phyloP scores from a whole-genome alignment of 2,888 invertebrate genomes.

The Chrysodeixis includens region DNA sequence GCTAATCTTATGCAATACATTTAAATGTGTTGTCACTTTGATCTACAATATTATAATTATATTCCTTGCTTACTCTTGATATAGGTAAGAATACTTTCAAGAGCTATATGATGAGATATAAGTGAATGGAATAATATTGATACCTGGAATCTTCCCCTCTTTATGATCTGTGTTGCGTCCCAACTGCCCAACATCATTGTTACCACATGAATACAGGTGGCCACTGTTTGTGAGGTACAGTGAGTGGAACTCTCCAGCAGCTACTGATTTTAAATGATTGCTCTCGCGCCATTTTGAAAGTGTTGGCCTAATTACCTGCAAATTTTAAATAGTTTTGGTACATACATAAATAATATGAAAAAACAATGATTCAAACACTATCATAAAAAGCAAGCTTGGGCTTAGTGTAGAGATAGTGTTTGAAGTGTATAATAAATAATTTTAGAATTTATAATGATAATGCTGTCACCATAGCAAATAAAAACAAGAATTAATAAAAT shows the following conservation, averaged over 20 bases:
- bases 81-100: background rate
- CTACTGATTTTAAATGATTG: conserved; percentile 86
- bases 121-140: conserved; percentile 8
- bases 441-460: background rate
- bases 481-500: too few relatives aligned
- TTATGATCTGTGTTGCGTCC: conserved; percentile 89
- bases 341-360: too few relatives aligned
- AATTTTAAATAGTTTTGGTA: conserved; percentile 33
- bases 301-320: conserved; percentile 90
- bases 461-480: background rate
- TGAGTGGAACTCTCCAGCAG: conserved; percentile 95
- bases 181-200: conserved; percentile 97
- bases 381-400: too few relatives aligned
- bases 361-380: too few relatives aligned
- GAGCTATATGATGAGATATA: background rate
- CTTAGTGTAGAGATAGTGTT: too few relatives aligned
- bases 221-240: conserved; percentile 94
- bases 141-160: conserved; percentile 79
- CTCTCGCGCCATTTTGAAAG: conserved; percentile 90
- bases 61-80: background rate
- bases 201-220: conserved; percentile 96
- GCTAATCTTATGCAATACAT: background rate
- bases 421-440: too few relatives aligned
- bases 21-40: background rate
- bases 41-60: background rate